phyloP scores from a whole-genome alignment of 2,888 invertebrate species.

The Pammene fasciana region DNA sequence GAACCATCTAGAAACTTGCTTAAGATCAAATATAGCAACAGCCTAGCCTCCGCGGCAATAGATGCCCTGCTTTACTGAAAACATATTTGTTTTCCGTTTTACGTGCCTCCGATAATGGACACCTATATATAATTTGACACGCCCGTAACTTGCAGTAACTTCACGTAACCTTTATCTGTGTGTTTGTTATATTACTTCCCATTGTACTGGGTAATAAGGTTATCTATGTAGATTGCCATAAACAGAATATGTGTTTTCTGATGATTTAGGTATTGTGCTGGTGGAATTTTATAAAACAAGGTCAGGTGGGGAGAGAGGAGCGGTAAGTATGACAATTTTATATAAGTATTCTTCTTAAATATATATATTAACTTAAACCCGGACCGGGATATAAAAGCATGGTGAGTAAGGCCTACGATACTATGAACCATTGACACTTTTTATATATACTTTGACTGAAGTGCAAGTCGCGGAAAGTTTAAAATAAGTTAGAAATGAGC shows the following conservation, averaged over 20 bases:
- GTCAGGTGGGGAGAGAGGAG: neutral
- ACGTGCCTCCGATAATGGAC: conserved; percentile 19
- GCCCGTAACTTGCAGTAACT: conserved; percentile 13
- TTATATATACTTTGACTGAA: too few species aligned
- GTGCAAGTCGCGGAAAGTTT: too few species aligned
- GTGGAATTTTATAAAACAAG: neutral
- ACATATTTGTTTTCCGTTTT: conserved; percentile 27
- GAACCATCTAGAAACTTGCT: neutral
- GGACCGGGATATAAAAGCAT: too few species aligned
- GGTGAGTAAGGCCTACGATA: too few species aligned
- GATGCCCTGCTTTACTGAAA: conserved; percentile 8
- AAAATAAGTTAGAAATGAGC: too few species aligned
- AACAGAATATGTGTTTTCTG: conserved; percentile 1
- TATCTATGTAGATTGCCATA: conserved; percentile 19
- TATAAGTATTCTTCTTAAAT: too few species aligned
- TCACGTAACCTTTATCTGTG: conserved; percentile 11
- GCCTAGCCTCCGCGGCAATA: neutral
- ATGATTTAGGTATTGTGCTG: neutral
- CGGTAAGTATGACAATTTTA: too few species aligned
- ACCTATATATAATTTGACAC: conserved; percentile 21
- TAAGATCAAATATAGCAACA: neutral
- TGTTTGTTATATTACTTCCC: conserved; percentile 15
- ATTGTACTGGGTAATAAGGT: conserved; percentile 26
- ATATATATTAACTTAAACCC: too few species aligned
- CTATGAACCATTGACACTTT: too few species aligned